Conservation (phyloP, 2,888 invertebrate genomes). For the Folsomia manolachei region DNA sequence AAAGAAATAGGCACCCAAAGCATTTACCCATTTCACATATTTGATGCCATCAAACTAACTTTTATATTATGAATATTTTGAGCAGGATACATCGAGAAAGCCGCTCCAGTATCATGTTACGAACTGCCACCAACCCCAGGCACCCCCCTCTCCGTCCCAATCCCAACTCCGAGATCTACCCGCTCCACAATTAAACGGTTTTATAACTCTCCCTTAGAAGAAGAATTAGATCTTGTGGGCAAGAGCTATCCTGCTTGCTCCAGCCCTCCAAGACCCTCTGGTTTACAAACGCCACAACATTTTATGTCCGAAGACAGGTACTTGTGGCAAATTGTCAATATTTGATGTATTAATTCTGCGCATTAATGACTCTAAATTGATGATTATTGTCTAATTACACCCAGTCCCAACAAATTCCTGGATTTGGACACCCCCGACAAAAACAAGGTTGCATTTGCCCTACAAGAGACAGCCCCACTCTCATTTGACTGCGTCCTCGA, state of each 20-base stretch:
- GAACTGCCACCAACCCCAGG: neutral
- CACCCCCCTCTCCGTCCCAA: neutral
- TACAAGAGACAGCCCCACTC: neutral
- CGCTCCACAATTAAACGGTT: neutral
- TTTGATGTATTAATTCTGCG: no score
- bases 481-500: neutral
- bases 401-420: neutral
- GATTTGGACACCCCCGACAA: neutral
- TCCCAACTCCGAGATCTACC: neutral
- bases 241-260: neutral
- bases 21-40: no score
- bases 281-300: neutral
- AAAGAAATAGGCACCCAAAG: no score
- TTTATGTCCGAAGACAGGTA: neutral
- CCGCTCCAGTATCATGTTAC: neutral
- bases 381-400: no score
- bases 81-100: neutral
- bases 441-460: neutral
- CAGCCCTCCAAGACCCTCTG: neutral
- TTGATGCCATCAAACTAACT: no score
- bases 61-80: no score
- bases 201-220: neutral
- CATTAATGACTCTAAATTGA: no score
- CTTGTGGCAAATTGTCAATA: no score
- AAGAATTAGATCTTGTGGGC: neutral